Conservation (phyloP, 2,888 invertebrate species). For the Troilus luridus region DNA sequence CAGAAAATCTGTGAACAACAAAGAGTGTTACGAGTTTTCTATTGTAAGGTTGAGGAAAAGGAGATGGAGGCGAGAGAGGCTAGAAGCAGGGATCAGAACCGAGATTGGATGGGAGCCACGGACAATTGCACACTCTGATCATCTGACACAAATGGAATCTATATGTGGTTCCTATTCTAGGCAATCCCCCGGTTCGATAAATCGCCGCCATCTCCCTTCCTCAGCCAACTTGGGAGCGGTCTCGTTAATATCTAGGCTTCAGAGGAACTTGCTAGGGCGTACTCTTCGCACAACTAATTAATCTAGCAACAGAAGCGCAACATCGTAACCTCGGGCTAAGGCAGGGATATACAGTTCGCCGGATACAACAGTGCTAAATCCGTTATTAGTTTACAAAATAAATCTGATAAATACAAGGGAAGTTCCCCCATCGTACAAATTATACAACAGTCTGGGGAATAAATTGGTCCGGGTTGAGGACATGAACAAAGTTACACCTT, state of each 20-base stretch:
- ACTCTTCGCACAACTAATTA: constrained; percentile 46
- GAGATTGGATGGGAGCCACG: constrained; percentile 53
- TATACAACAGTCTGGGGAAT: too few relatives aligned
- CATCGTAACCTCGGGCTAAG: not conserved
- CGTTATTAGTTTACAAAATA: too few relatives aligned
- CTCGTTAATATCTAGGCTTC: constrained; percentile 46
- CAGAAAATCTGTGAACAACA: not conserved
- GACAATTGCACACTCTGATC: constrained; percentile 55
- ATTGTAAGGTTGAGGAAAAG: constrained; percentile 23
- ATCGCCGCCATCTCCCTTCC: constrained; percentile 15
- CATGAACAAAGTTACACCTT: too few relatives aligned
- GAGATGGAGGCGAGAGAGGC: not conserved
- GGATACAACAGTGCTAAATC: too few relatives aligned
- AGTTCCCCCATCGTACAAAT: too few relatives aligned
- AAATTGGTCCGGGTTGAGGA: too few relatives aligned
- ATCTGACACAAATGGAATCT: constrained; percentile 58
- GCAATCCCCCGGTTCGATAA: constrained; percentile 51
- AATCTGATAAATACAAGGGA: too few relatives aligned
- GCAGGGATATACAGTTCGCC: too few relatives aligned
- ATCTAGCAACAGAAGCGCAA: not conserved
- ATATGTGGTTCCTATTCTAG: constrained; percentile 52
- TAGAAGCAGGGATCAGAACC: constrained; percentile 25
- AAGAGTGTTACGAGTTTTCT: not conserved
- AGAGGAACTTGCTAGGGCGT: not conserved
- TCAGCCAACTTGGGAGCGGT: constrained; percentile 21